These are phyloP conservation scores for Trileptium ribeirensis DNA, from an alignment of 2,888 invertebrate genomes.

Conservation along the genomic window DNA sequence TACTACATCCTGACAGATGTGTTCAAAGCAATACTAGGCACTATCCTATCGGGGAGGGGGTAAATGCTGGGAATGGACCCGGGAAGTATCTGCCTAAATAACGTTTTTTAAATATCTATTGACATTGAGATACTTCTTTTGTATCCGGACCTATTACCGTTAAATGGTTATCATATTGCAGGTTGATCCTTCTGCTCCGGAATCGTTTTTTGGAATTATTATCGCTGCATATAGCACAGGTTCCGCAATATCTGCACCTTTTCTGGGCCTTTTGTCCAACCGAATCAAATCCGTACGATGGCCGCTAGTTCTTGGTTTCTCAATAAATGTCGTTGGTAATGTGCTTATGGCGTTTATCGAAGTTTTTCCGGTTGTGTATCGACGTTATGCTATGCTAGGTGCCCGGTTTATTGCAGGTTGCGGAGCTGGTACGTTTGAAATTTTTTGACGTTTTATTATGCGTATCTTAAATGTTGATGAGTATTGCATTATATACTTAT, in stretches of 20 bases:
- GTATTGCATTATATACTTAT: too few relatives aligned
- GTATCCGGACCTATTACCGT: too few relatives aligned
- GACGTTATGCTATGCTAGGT: neutral
- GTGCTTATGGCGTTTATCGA: slow-evolving; percentile 1
- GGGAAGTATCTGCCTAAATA: too few relatives aligned
- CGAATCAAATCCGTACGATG: neutral
- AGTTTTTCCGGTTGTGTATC: neutral
- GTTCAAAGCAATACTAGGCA: too few relatives aligned
- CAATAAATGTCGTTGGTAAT: slow-evolving; percentile 9
- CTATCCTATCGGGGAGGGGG: too few relatives aligned
- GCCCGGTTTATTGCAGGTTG: slow-evolving; percentile 13
- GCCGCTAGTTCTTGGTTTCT: neutral
- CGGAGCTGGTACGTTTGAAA: neutral
- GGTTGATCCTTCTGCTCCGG: neutral
- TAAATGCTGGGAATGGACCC: too few relatives aligned
- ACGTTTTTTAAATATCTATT: too few relatives aligned
- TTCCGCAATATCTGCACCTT: neutral
- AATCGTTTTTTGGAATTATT: slow-evolving; percentile 9
- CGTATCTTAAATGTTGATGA: too few relatives aligned
- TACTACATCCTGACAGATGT: too few relatives aligned
- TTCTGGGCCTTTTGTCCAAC: neutral
- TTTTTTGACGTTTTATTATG: neutral
- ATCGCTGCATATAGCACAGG: neutral
- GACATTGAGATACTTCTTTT: too few relatives aligned
- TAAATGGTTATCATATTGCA: too few relatives aligned